phyloP scores from a whole-genome alignment of 2,797 vertebrate species.

The Amniataba percoides region DNA sequence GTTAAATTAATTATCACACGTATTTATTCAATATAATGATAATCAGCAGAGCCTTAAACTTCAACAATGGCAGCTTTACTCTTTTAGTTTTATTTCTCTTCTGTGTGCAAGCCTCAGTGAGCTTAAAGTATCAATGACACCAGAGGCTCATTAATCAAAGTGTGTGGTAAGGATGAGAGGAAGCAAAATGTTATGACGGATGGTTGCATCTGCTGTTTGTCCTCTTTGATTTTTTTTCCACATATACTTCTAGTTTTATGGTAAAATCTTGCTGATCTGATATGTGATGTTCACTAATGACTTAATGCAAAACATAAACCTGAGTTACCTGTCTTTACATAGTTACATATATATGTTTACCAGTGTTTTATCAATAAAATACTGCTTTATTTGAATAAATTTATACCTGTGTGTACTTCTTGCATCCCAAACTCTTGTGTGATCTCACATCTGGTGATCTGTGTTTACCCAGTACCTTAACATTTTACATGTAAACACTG shows the following conservation, averaged over 20 bases:
- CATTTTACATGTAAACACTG: slow-evolving; percentile 20
- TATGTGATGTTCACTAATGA: slow-evolving; percentile 67
- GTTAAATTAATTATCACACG: background rate
- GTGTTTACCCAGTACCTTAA: background rate
- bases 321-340: slow-evolving; percentile 74
- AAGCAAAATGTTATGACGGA: background rate
- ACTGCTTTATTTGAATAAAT: slow-evolving; percentile 86
- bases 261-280: slow-evolving; percentile 72
- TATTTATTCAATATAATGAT: slow-evolving; percentile 6
- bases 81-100: background rate
- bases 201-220: slow-evolving; percentile 17
- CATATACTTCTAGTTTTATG: slow-evolving; percentile 70
- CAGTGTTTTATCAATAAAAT: slow-evolving; percentile 84
- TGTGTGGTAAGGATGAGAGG: background rate
- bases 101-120: slow-evolving; percentile 9
- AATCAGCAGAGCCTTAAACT: slow-evolving; percentile 60
- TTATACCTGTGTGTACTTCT: slow-evolving; percentile 6
- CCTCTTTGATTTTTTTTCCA: slow-evolving; percentile 47
- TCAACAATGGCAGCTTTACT: slow-evolving; percentile 53
- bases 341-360: slow-evolving; percentile 77
- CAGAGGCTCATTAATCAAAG: background rate
- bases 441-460: background rate
- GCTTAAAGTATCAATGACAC: background rate
- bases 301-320: slow-evolving; percentile 69
- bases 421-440: slow-evolving; percentile 3